Base-by-base conservation (phyloP, 1,140 invertebrate genomes). In the Armadillidium nasatum region DNA sequence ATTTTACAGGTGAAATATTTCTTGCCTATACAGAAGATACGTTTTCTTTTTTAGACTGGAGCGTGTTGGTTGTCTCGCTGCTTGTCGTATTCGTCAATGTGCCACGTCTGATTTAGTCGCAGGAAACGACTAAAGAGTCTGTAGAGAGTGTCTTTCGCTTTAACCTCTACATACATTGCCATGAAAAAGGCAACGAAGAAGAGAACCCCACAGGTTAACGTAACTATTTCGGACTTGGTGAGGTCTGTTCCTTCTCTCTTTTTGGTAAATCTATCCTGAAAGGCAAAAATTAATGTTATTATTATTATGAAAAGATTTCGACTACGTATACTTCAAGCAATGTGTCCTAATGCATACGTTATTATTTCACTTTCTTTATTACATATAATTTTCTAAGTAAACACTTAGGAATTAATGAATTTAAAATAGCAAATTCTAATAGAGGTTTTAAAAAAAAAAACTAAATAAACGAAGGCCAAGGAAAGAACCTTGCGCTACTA, bases 141-240 rank as follows among this genome's bases (percentile, higher is more conserved):
- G 79, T 87, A 88, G 15, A 88, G 78, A 0, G 87, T 87, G 77
- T 87, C 83, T 45, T 84, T 82, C 15, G 87, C 87, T 79, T 88
- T 88, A 21, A 88, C 87, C 81, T 88, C 87, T 22, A 87, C 87
- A 77, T 88, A 87, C 86, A 88, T 88, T 50, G 87, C 87, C 10
- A 88, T 83, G 82, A 88, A 88, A 78, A 88, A 88, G 10, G 87
- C 86, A 21, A 88, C 83, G 81, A 88, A 88, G 81, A 88, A 88
- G 43, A 87, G 81, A 7, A 88, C 86, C 0, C 87, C 87, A 82
- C 87, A 88, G 0, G 85, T 84, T 19, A 88, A 82, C 0, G 87
- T 88, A 9, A 88, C 84, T 13, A 87, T 83, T 79, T 88, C 87
- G 44, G 87, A 85, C 7, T 83, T 82, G 0, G 85, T 87, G 46